These are phyloP conservation scores for Coregonus ussuriensis DNA, from an alignment of 2,797 vertebrate genomes.

Conservation along the genomic window DNA sequence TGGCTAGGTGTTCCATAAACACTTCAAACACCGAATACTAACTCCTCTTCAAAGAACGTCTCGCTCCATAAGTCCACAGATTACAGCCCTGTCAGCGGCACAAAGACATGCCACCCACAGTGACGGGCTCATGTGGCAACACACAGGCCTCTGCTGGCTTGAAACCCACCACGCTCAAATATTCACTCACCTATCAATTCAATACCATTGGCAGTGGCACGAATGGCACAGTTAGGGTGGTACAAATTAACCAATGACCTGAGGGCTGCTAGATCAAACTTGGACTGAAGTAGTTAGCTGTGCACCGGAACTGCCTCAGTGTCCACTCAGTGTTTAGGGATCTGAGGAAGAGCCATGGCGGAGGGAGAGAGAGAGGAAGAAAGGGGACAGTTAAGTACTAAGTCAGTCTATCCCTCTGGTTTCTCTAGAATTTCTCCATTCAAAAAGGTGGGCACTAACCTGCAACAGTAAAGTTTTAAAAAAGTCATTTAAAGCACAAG, in stretches of 20 bases:
- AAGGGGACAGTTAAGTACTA: neutral
- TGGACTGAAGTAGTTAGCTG: neutral
- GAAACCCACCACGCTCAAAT: neutral
- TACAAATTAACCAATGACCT: neutral
- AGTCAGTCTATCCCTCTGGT: neutral
- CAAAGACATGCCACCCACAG: conserved; percentile 66
- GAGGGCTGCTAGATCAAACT: neutral
- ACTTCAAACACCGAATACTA: conserved; percentile 65
- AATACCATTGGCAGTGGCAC: neutral
- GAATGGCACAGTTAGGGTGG: neutral
- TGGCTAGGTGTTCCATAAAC: conserved; percentile 44
- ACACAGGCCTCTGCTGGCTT: conserved; percentile 58
- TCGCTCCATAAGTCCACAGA: conserved; percentile 73
- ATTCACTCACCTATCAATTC: neutral
- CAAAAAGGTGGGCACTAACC: neutral
- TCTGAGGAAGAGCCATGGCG: neutral
- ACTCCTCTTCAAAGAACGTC: conserved; percentile 68
- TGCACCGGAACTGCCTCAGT: neutral
- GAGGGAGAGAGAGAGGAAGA: no score
- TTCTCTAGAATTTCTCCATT: neutral
- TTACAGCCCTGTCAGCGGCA: conserved; percentile 70
- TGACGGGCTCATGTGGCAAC: conserved; percentile 59
- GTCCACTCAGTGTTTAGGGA: neutral
- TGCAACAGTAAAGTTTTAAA: no score
- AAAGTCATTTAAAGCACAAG: no score